Percentiles rank a stretch among this genome's conserved stretches.
These are phyloP conservation scores for Brachyptera putata DNA, from an alignment of 2,888 invertebrate genomes.

Conservation along the genomic window DNA sequence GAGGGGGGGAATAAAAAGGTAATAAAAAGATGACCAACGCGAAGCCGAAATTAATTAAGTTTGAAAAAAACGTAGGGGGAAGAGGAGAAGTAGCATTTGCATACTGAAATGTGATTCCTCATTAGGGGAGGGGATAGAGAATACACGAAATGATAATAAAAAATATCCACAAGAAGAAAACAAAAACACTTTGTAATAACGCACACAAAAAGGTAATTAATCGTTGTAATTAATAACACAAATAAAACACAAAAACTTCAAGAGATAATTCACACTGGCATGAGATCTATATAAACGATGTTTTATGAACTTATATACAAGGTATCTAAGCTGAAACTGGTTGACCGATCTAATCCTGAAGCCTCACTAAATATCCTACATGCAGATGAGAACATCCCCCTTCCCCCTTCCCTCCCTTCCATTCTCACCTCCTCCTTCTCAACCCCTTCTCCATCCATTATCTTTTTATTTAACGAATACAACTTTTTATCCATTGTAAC, in stretches of 20 bases:
- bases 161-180: not conserved
- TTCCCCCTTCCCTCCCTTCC: not conserved
- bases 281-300: too few species aligned
- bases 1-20: too few species aligned
- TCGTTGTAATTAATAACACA: too few species aligned
- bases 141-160: not conserved
- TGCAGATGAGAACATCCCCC: conserved; percentile 1
- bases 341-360: conserved; percentile 13
- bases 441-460: conserved; percentile 10
- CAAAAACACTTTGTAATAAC: too few species aligned
- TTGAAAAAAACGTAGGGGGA: too few species aligned
- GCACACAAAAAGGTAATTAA: too few species aligned
- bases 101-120: not conserved
- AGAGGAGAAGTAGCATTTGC: conserved; percentile 5
- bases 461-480: conserved; percentile 6
- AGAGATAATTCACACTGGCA: not conserved
- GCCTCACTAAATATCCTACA: not conserved
- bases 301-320: too few species aligned
- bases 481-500: not conserved
- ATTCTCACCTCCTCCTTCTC: not conserved
- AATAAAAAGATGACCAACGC: too few species aligned
- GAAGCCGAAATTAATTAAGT: too few species aligned
- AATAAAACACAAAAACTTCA: not conserved
- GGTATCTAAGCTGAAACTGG: too few species aligned
- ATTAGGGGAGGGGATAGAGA: not conserved